Conservation (phyloP, 2,797 vertebrate species). For the Scolopax bukidnonensis region DNA sequence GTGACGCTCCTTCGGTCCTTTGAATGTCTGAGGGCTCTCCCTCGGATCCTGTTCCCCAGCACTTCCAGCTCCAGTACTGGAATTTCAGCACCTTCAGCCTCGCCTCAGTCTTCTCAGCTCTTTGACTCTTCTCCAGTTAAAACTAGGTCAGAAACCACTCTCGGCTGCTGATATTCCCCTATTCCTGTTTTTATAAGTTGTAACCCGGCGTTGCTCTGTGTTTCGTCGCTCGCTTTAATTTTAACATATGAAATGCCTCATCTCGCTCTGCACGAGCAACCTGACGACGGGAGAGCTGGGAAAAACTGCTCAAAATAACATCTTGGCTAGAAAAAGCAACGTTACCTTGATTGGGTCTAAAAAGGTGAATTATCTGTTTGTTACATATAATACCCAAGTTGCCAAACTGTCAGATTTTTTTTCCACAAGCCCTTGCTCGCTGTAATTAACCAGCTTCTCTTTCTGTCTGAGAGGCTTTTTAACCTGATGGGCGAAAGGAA, state of each 20-base stretch:
- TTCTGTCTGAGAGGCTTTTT: background rate
- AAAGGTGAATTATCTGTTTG: background rate
- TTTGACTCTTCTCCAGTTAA: conserved; percentile 60
- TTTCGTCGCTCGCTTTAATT: background rate
- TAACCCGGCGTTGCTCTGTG: background rate
- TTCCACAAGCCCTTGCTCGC: background rate
- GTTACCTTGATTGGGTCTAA: background rate
- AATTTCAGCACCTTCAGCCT: conserved; percentile 63
- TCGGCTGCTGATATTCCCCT: conserved; percentile 54
- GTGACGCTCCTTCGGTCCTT: background rate
- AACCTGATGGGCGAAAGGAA: background rate
- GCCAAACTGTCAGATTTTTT: background rate
- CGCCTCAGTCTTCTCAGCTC: background rate
- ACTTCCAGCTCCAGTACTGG: conserved; percentile 20
- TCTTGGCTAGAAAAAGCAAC: background rate
- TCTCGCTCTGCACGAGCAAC: background rate
- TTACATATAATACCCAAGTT: background rate
- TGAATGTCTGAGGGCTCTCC: conserved; percentile 1
- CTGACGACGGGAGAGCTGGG: background rate
- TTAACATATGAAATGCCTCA: background rate
- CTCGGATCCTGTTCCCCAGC: conserved; percentile 22
- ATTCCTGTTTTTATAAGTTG: background rate
- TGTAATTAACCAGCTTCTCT: background rate
- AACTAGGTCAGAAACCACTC: conserved; percentile 61
- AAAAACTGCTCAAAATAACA: background rate